These are phyloP conservation scores for Argyrosomus regius DNA, from an alignment of 2,797 vertebrate genomes.

Conservation along the genomic window DNA sequence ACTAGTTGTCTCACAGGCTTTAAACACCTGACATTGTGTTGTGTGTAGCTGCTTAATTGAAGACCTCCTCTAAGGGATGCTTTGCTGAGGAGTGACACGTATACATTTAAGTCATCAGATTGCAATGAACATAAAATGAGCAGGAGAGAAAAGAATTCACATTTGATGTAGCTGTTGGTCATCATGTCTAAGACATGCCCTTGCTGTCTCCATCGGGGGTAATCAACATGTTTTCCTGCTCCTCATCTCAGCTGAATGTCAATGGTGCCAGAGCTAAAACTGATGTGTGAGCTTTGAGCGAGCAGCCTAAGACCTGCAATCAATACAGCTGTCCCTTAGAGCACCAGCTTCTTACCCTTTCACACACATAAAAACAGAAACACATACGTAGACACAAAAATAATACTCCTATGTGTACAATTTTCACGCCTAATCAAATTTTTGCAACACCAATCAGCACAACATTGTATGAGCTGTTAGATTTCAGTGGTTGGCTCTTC, in stretches of 20 bases:
- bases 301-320: slow-evolving; percentile 61
- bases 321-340: slow-evolving; percentile 68
- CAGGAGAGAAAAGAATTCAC: slow-evolving; percentile 11
- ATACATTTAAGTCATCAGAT: slow-evolving; percentile 21
- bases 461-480: not conserved
- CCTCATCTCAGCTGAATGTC: slow-evolving; percentile 75
- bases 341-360: slow-evolving; percentile 39
- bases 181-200: slow-evolving; percentile 54
- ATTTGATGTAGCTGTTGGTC: slow-evolving; percentile 54
- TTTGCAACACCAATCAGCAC: slow-evolving; percentile 9
- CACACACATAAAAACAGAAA: slow-evolving; percentile 41
- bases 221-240: slow-evolving; percentile 68
- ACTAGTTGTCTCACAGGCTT: slow-evolving; percentile 49
- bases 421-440: slow-evolving; percentile 34
- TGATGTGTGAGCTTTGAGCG: slow-evolving; percentile 66
- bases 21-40: slow-evolving; percentile 5
- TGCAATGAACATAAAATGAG: slow-evolving; percentile 53
- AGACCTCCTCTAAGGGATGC: slow-evolving; percentile 16
- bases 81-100: slow-evolving; percentile 25
- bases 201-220: slow-evolving; percentile 63
- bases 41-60: slow-evolving; percentile 9
- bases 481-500: not conserved
- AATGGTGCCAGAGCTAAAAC: slow-evolving; percentile 70
- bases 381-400: slow-evolving; percentile 40
- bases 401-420: not conserved